phyloP scores from a whole-genome alignment of 2,797 vertebrate species.

The Antennarius maculatus region DNA sequence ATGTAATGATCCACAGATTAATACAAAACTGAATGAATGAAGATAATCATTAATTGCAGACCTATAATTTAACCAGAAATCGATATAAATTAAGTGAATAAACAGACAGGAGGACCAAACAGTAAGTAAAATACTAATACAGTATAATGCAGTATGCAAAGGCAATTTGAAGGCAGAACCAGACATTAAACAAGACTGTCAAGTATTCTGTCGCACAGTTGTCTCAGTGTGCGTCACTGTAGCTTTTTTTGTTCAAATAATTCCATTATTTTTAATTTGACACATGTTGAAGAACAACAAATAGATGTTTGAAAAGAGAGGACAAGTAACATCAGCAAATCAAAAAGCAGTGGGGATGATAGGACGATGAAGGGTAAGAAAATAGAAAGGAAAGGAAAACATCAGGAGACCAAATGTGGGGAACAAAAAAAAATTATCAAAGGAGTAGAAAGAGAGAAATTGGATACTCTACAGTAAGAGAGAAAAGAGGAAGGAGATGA shows the following conservation, averaged over 20 bases:
- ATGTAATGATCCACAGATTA: too few species aligned
- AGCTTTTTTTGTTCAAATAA: not conserved
- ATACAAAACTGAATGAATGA: too few species aligned
- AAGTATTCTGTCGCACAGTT: too few species aligned
- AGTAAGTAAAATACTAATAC: too few species aligned
- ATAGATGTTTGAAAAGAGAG: slow-evolving; percentile 25
- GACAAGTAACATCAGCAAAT: slow-evolving; percentile 22
- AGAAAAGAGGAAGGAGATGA: slow-evolving; percentile 19
- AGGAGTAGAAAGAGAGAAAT: slow-evolving; percentile 28
- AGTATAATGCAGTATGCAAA: too few species aligned
- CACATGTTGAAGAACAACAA: slow-evolving; percentile 11
- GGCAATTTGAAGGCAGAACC: too few species aligned
- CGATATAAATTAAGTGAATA: too few species aligned
- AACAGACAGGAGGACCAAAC: too few species aligned
- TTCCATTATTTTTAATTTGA: slow-evolving; percentile 31
- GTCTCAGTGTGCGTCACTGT: too few species aligned
- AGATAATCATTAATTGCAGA: too few species aligned
- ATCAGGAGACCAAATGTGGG: slow-evolving; percentile 22
- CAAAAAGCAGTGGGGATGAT: slow-evolving; percentile 21
- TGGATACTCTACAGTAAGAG: slow-evolving; percentile 27
- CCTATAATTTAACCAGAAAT: not conserved
- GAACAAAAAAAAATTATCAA: slow-evolving; percentile 21
- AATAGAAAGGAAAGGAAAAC: slow-evolving; percentile 44
- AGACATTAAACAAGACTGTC: too few species aligned
- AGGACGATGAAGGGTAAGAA: slow-evolving; percentile 38